phyloP scores from a whole-genome alignment of 2,797 vertebrate genomes.

The Naso thynnoides region DNA sequence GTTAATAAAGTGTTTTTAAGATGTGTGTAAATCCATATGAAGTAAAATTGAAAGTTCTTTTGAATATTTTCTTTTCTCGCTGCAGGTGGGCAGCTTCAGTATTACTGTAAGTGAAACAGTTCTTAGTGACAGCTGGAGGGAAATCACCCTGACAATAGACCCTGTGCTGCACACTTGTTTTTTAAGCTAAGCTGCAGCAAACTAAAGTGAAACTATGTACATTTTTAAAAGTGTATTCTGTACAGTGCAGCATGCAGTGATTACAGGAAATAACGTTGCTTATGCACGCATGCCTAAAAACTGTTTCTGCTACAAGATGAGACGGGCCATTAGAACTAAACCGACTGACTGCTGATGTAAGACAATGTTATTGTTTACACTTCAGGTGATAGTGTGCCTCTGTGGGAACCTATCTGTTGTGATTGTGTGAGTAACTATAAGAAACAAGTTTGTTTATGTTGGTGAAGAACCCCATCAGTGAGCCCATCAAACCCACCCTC shows the following conservation, averaged over 20 bases:
- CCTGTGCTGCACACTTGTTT: constrained; percentile 16
- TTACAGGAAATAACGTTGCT: constrained; percentile 42
- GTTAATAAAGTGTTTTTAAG: constrained; percentile 12
- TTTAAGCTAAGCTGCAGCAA: constrained; percentile 26
- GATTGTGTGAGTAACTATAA: neutral
- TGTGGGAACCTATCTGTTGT: constrained; percentile 5
- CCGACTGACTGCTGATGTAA: no score
- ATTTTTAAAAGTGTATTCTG: constrained; percentile 29
- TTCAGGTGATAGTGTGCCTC: neutral
- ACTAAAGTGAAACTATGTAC: constrained; percentile 20
- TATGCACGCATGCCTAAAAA: neutral
- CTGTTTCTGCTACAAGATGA: constrained; percentile 52
- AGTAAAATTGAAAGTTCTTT: constrained; percentile 53
- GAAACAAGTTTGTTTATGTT: constrained; percentile 9
- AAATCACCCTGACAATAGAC: constrained; percentile 60
- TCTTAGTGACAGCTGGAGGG: constrained; percentile 63
- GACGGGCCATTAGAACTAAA: no score
- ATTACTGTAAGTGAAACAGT: constrained; percentile 73
- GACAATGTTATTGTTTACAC: constrained; percentile 2
- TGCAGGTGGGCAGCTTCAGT: constrained; percentile 56
- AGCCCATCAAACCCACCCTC: constrained; percentile 82
- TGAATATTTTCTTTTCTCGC: constrained; percentile 29
- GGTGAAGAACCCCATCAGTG: neutral
- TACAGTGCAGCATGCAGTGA: constrained; percentile 15
- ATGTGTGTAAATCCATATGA: constrained; percentile 1